Conservation (phyloP, 2,113 vertebrate species). For the Sylvietta virens region DNA sequence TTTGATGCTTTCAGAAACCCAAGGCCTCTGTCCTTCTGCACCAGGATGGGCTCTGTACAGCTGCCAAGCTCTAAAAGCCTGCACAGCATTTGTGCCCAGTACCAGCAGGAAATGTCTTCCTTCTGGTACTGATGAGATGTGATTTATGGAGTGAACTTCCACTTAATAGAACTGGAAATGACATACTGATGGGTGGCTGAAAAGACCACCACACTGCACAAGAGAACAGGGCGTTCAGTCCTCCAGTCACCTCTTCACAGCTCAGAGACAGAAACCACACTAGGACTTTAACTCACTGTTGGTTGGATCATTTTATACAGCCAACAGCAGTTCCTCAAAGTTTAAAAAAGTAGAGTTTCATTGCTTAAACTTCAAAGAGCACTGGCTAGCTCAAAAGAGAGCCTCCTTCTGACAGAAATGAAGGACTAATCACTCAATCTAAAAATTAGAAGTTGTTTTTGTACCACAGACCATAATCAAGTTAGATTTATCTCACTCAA, state of each 20-base stretch:
- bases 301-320: not conserved
- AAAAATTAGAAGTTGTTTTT: not conserved
- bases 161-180: constrained; percentile 28
- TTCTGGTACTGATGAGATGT: not conserved
- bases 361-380: not conserved
- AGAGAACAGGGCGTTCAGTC: not conserved
- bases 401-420: not conserved
- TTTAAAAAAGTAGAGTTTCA: not conserved
- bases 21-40: not conserved
- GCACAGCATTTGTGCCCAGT: constrained; percentile 12
- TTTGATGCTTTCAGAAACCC: not conserved
- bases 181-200: not conserved
- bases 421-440: not conserved
- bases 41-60: not conserved
- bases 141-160: constrained; percentile 43
- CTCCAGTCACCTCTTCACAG: not conserved
- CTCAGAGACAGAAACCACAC: not conserved
- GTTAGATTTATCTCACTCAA: constrained; percentile 2
- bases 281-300: not conserved
- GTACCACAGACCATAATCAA: not conserved
- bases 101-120: constrained; percentile 39
- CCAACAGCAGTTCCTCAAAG: not conserved
- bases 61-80: constrained; percentile 31
- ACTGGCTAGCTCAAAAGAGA: not conserved
- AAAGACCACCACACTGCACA: constrained; percentile 10